phyloP scores from a whole-genome alignment of 2,797 vertebrate species.

The Diplodus puntazzo region DNA sequence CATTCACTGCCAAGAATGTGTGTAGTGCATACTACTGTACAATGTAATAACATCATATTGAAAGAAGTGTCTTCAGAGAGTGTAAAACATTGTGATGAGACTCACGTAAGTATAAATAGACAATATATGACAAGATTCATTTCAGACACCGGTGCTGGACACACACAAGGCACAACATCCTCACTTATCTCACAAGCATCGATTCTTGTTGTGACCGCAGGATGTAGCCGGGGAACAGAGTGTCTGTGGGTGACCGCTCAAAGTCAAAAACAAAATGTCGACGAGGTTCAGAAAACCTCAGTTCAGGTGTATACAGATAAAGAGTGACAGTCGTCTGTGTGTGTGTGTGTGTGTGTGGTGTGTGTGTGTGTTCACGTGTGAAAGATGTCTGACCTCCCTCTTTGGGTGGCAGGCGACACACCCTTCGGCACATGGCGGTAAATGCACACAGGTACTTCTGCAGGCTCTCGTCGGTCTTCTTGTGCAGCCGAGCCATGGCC shows the following conservation, averaged over 20 bases:
- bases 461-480: slow-evolving; percentile 97
- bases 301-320: slow-evolving; percentile 1
- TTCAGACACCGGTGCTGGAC: not conserved
- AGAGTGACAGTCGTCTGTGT: not conserved
- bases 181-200: not conserved
- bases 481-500: slow-evolving; percentile 97
- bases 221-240: not conserved
- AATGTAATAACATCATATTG: not conserved
- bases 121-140: not conserved
- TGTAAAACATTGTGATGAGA: too few species aligned
- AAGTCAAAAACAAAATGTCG: not conserved
- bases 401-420: slow-evolving; percentile 95
- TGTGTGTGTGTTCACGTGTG: not conserved
- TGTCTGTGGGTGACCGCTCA: not conserved
- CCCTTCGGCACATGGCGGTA: slow-evolving; percentile 96
- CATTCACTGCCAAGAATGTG: slow-evolving; percentile 1
- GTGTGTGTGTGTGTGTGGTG: not conserved
- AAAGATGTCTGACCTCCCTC: slow-evolving; percentile 87
- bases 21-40: not conserved
- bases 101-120: not conserved
- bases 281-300: not conserved
- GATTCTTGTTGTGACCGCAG: not conserved
- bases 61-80: not conserved
- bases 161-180: not conserved
- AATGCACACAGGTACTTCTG: slow-evolving; percentile 98